These are phyloP conservation scores for Cotesia vestalis DNA, from an alignment of 1,140 invertebrate species.

Conservation along the genomic window DNA sequence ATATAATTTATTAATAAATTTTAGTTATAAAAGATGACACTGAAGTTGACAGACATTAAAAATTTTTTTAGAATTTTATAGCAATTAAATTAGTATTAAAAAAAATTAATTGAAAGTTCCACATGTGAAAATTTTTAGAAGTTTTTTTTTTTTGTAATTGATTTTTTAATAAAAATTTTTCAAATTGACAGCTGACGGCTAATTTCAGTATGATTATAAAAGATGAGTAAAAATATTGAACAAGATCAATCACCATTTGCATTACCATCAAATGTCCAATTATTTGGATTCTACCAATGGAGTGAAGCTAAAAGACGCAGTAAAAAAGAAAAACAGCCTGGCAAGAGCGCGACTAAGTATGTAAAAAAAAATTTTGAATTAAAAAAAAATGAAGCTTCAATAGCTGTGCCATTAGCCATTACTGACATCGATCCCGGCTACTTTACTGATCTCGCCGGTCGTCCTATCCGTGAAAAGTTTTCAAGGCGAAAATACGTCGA, in stretches of 20 bases:
- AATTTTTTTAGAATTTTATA: too few relatives aligned
- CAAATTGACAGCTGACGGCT: background rate
- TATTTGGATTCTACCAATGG: slow-evolving; percentile 49
- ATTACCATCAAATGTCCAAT: slow-evolving; percentile 49
- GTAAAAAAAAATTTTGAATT: slow-evolving; percentile 15
- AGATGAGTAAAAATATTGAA: slow-evolving; percentile 41
- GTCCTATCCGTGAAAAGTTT: slow-evolving; percentile 66
- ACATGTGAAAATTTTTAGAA: too few relatives aligned
- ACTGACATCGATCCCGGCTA: slow-evolving; percentile 71
- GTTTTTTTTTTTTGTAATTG: too few relatives aligned
- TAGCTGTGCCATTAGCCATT: slow-evolving; percentile 39
- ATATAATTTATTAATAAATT: slow-evolving; percentile 12
- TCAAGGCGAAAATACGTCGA: slow-evolving; percentile 67
- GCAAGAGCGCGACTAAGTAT: background rate
- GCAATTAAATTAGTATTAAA: too few relatives aligned
- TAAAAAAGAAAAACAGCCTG: too few relatives aligned
- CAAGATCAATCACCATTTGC: slow-evolving; percentile 51
- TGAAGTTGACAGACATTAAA: too few relatives aligned
- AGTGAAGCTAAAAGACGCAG: slow-evolving; percentile 36
- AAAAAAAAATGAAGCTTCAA: slow-evolving; percentile 32
- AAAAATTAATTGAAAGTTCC: too few relatives aligned
- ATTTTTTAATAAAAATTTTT: too few relatives aligned
- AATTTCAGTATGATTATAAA: background rate
- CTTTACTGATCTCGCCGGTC: slow-evolving; percentile 69
- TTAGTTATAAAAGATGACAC: background rate